These are phyloP conservation scores for Heliocidaris erythrogramma DNA, from an alignment of 35 echinoderm and acorn worm species.

Conservation along the genomic window DNA sequence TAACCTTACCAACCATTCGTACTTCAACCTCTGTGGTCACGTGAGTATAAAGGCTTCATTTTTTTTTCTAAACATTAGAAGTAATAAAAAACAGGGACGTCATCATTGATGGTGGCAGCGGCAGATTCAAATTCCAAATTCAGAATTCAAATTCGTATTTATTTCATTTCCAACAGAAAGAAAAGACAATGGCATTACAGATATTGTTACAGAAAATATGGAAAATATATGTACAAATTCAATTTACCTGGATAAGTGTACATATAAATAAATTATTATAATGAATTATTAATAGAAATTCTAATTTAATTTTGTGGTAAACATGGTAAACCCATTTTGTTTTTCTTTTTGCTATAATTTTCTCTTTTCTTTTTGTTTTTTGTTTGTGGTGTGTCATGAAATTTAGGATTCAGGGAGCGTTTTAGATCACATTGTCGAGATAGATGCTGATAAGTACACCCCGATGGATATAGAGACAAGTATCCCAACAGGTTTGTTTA, in stretches of 20 bases:
- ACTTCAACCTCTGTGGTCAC: constrained; percentile 95
- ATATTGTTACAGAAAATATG: too few relatives aligned
- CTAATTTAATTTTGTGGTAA: too few relatives aligned
- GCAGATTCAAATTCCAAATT: too few relatives aligned
- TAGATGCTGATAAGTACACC: constrained; percentile 72
- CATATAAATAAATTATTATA: too few relatives aligned
- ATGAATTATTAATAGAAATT: too few relatives aligned
- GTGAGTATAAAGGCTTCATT: constrained; percentile 54
- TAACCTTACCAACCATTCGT: constrained; percentile 92
- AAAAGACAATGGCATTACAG: too few relatives aligned
- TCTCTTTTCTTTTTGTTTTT: not conserved
- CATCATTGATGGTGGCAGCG: too few relatives aligned
- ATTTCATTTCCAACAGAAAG: too few relatives aligned
- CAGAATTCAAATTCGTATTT: too few relatives aligned
- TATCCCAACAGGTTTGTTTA: constrained; percentile 10
- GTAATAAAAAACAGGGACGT: not conserved
- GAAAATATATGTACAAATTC: too few relatives aligned
- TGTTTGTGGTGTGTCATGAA: not conserved
- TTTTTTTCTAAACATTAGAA: not conserved
- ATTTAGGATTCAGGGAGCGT: constrained; percentile 62
- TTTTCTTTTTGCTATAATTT: too few relatives aligned
- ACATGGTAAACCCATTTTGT: not conserved
- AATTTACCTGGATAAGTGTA: too few relatives aligned
- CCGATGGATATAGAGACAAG: constrained; percentile 35
- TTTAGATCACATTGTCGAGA: constrained; percentile 68